phyloP scores from a whole-genome alignment of 2,797 vertebrate species.

The Euthynnus affinis region DNA sequence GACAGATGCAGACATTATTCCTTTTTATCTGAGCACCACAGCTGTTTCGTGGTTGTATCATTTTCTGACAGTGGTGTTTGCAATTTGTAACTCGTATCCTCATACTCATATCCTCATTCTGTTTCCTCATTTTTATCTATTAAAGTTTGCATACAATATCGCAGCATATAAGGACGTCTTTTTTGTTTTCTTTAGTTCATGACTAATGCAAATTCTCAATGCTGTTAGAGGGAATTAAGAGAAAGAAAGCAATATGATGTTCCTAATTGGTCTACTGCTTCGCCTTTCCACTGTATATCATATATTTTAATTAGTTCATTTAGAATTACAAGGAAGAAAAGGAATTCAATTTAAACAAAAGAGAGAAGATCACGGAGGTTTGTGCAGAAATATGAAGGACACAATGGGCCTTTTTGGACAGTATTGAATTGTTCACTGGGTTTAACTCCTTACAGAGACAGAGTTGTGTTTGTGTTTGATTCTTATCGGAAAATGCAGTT shows the following conservation, averaged over 20 bases:
- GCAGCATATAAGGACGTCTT: background rate
- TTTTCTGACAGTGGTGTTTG: conserved; percentile 25
- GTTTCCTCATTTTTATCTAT: conserved; percentile 26
- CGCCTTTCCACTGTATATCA: background rate
- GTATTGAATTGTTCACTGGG: conserved; percentile 18
- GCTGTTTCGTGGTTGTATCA: conserved; percentile 39
- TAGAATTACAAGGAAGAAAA: background rate
- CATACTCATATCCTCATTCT: too few relatives aligned
- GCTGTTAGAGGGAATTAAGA: background rate
- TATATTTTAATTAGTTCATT: conserved; percentile 2
- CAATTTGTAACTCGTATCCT: conserved; percentile 31
- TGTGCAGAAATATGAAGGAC: background rate
- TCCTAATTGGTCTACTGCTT: background rate
- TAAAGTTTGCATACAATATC: conserved; percentile 8
- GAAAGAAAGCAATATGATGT: conserved; percentile 1
- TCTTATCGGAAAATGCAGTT: background rate
- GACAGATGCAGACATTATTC: conserved; percentile 55
- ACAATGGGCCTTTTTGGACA: background rate
- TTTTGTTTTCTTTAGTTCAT: background rate
- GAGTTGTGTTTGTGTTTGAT: background rate
- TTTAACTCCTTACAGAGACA: background rate
- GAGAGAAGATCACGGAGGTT: background rate
- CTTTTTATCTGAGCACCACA: conserved; percentile 55
- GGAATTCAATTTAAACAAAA: background rate
- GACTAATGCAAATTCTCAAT: background rate